Evolutionary conservation across 2,888 invertebrate genomes (phyloP), one percentile per base, ranked within the genome.

Genomic region (Minunthozetes semirufus): DNA sequence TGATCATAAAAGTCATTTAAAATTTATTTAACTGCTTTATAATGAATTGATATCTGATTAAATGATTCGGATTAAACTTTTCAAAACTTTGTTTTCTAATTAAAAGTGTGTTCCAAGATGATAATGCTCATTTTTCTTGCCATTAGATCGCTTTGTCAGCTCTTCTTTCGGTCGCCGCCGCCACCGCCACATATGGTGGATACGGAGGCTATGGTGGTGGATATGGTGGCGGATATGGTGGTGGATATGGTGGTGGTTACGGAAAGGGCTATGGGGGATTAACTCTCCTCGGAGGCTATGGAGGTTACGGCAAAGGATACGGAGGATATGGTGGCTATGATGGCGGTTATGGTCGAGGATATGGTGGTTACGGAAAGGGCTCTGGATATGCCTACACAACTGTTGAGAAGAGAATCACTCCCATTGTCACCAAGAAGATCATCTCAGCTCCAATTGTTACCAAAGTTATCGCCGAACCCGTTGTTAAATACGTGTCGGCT

Each of bases 181-280:
- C 56, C 56, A 11, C 56, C 25, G 56, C 56, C 33, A 33, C 33
- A 5, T 56, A 56, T 56, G 56, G 19, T 19, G 56, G 56, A 13
- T 48, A 48, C 11, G 48, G 48, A 11, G 56, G 56, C 56, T 56
- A 56, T 56, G 56, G 56, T 56, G 56, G 56, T 56, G 48, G 48
- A 2, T 48, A 48, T n/a, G 48, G 48, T 3, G 15, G n/a, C 48
- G 2, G 56, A 9, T 56, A 56, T 56, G 56, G 56, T 56, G 53
- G 53, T n/a, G 48, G 48, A 2, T 48, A 48, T n/a, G 48, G 19
- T 19, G 19, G 25, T 19, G 56, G 56, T 11, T 19, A 22, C 11
- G 56, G 56, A 9, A 48, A 48, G 48, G 56, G 56, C 11, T 56
- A 56, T 22, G 56, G 48, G 4, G 46, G 46, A n/a, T n/a, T n/a